A percentile compares a stretch with the other conserved stretches of the same genome.
Conservation (phyloP, 2,797 vertebrate genomes). For the Trichosurus vulpecula region DNA sequence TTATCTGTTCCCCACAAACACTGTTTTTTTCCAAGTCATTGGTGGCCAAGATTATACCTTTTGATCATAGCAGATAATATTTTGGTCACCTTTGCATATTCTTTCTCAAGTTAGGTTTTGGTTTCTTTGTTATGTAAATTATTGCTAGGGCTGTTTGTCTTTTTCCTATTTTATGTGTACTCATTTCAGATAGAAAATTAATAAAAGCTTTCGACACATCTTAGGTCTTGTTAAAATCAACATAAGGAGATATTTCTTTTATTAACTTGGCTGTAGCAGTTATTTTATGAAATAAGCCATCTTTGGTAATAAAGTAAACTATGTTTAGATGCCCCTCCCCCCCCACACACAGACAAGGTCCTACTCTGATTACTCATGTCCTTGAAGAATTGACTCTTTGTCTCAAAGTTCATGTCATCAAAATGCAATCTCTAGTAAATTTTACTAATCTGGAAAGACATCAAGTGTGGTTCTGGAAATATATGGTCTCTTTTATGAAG, state of each 20-base stretch:
- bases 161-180: slow-evolving; percentile 43
- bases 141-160: slow-evolving; percentile 4
- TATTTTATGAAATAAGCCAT: slow-evolving; percentile 54
- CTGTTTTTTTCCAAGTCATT: slow-evolving; percentile 3
- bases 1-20: neutral
- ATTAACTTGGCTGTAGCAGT: slow-evolving; percentile 58
- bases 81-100: slow-evolving; percentile 56
- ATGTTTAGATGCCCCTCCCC: neutral
- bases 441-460: neutral
- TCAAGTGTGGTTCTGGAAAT: neutral
- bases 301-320: slow-evolving; percentile 50
- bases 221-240: slow-evolving; percentile 53
- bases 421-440: neutral
- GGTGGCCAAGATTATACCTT: slow-evolving; percentile 14
- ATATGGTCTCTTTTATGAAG: neutral
- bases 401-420: neutral
- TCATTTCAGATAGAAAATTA: slow-evolving; percentile 66
- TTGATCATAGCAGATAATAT: slow-evolving; percentile 28
- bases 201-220: slow-evolving; percentile 53
- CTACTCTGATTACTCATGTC: neutral
- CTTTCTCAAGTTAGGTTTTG: slow-evolving; percentile 48
- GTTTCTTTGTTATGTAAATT: slow-evolving; percentile 62
- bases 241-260: slow-evolving; percentile 70
- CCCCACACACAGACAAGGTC: neutral
- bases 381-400: neutral